Evolutionary conservation across 2,888 invertebrate genomes (phyloP).

Genomic region (Elgonia sp.): DNA sequence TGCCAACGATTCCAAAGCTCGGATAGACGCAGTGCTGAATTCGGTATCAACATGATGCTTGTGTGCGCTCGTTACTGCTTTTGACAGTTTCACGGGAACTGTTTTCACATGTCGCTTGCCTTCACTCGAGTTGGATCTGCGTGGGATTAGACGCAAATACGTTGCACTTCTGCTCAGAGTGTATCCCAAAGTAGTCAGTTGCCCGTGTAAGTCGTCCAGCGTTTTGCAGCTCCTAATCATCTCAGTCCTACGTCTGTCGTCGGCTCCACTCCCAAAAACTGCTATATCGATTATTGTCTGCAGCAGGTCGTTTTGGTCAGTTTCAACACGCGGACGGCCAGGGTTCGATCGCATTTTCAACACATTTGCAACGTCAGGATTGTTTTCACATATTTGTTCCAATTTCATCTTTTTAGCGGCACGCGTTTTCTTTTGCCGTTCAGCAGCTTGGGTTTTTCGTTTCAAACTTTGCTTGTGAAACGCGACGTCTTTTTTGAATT

Average conservation of each 20-base stretch:
- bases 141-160: constrained; percentile 79
- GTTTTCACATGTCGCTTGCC: constrained; percentile 80
- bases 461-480: no score
- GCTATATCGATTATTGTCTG: constrained; percentile 81
- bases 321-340: constrained; percentile 79
- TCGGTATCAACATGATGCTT: constrained; percentile 79
- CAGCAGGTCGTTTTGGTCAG: constrained; percentile 79
- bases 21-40: constrained; percentile 41
- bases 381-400: no score
- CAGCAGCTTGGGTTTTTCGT: no score
- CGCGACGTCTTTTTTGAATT: no score
- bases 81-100: constrained; percentile 78
- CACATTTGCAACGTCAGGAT: no score
- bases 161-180: constrained; percentile 76
- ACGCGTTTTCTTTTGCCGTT: no score
- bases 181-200: constrained; percentile 66
- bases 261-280: constrained; percentile 56
- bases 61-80: constrained; percentile 71
- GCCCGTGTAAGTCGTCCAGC: constrained; percentile 37
- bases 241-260: constrained; percentile 49
- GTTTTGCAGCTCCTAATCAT: constrained; percentile 57
- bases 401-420: no score
- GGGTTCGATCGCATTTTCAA: no score
- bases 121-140: constrained; percentile 76
- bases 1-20: constrained; percentile 74